Evolutionary conservation across 2,113 vertebrate genomes (phyloP).

Genomic region (Phoxinus phoxinus): DNA sequence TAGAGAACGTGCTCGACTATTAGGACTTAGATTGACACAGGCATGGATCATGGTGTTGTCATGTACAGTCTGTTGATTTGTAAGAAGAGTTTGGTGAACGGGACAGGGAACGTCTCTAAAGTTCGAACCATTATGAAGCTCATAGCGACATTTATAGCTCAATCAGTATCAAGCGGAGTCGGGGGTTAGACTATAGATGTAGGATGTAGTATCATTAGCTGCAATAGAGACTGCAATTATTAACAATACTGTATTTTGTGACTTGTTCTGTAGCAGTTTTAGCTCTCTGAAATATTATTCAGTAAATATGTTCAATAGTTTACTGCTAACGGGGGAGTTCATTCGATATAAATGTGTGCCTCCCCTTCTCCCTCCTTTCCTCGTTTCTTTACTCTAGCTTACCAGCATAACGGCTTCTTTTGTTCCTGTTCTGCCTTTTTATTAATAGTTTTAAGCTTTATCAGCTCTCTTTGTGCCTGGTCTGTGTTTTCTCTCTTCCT

Average conservation of each 20-base stretch:
- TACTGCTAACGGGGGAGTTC: conserved; percentile 69
- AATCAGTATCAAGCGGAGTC: conserved; percentile 43
- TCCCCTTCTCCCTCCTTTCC: conserved; percentile 48
- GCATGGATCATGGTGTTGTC: conserved; percentile 70
- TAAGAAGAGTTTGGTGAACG: conserved; percentile 64
- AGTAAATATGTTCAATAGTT: conserved; percentile 69
- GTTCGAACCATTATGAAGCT: conserved; percentile 54
- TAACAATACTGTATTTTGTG: conserved; percentile 77
- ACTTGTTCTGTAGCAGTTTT: conserved; percentile 80
- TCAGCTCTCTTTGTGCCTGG: conserved; percentile 68
- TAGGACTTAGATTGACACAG: conserved; percentile 73
- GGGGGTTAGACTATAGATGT: conserved; percentile 57
- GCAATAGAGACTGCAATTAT: conserved; percentile 74
- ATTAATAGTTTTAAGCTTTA: conserved; percentile 77
- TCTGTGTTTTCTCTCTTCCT: conserved; percentile 53
- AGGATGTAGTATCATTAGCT: conserved; percentile 72
- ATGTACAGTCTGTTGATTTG: conserved; percentile 66
- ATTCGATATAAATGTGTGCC: conserved; percentile 76
- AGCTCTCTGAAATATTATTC: conserved; percentile 67
- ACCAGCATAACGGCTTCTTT: conserved; percentile 71
- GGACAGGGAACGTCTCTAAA: neutral
- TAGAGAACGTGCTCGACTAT: conserved; percentile 60
- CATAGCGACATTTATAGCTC: conserved; percentile 64
- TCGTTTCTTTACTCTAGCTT: conserved; percentile 72
- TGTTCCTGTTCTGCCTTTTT: conserved; percentile 68